Percentiles rank a stretch among this genome's conserved stretches.
Evolutionary conservation across 1,140 invertebrate species (phyloP).

Genomic region (Caenorhabditis elegans): DNA sequence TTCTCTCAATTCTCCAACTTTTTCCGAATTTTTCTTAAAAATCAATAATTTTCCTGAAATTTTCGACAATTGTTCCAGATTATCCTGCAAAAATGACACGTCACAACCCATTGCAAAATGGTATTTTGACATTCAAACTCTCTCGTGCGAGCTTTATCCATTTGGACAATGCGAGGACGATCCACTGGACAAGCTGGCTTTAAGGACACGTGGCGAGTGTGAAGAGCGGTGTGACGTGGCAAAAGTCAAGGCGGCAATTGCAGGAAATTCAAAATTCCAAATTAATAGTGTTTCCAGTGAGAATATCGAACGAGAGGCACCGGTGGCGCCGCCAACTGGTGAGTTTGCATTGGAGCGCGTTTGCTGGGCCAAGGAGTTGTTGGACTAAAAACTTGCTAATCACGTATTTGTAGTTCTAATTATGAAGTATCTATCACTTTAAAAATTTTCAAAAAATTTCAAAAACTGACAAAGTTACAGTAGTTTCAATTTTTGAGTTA

Average conservation of each 20-base stretch:
- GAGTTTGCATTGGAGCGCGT: too few species aligned
- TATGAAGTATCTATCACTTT: too few species aligned
- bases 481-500: neutral
- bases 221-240: slow-evolving; percentile 6
- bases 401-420: too few species aligned
- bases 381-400: too few species aligned
- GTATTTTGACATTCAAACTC: neutral
- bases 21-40: too few species aligned
- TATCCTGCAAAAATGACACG: neutral
- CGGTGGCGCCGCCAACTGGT: neutral
- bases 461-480: too few species aligned
- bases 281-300: too few species aligned
- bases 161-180: neutral
- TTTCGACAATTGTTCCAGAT: neutral
- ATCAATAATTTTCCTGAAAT: neutral
- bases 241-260: neutral
- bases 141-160: neutral
- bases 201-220: neutral
- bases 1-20: neutral
- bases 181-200: neutral
- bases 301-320: neutral
- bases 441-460: neutral
- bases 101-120: neutral
- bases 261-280: neutral
- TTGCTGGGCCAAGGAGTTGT: too few species aligned